phyloP scores from a whole-genome alignment of 1,140 invertebrate genomes.

The Ceratosolen solmsi region DNA sequence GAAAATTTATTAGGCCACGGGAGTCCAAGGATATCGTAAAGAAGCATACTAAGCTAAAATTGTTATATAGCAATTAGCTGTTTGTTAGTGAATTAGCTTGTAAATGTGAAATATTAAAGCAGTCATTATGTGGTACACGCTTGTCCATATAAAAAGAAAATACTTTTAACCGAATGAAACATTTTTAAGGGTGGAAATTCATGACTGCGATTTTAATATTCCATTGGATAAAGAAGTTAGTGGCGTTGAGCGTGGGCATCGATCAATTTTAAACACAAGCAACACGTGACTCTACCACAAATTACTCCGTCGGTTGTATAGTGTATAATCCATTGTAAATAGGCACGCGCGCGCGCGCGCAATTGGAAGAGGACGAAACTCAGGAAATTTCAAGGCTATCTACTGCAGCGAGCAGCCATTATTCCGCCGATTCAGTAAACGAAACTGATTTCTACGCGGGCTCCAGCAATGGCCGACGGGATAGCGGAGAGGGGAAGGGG shows the following conservation, averaged over 20 bases:
- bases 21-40: not conserved
- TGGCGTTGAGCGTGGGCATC: not conserved
- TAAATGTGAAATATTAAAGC: not conserved
- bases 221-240: constrained; percentile 15
- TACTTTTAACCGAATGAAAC: not conserved
- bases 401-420: not conserved
- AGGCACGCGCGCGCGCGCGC: not conserved
- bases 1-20: not conserved
- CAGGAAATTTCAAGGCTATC: constrained; percentile 4
- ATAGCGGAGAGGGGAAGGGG: too few species aligned
- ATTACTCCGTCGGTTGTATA: not conserved
- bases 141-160: not conserved
- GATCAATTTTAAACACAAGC: constrained; percentile 4
- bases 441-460: constrained; percentile 11
- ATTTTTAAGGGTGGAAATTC: not conserved
- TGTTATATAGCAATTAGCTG: constrained; percentile 10
- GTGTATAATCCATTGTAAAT: constrained; percentile 5
- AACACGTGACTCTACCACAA: constrained; percentile 35
- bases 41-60: not conserved
- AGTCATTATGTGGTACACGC: not conserved
- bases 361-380: not conserved
- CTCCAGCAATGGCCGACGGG: not conserved
- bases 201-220: not conserved
- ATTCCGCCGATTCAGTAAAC: not conserved
- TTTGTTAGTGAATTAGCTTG: not conserved